These are phyloP conservation scores for Homalodisca vitripennis DNA, from an alignment of 1,140 invertebrate genomes.

Conservation along the genomic window DNA sequence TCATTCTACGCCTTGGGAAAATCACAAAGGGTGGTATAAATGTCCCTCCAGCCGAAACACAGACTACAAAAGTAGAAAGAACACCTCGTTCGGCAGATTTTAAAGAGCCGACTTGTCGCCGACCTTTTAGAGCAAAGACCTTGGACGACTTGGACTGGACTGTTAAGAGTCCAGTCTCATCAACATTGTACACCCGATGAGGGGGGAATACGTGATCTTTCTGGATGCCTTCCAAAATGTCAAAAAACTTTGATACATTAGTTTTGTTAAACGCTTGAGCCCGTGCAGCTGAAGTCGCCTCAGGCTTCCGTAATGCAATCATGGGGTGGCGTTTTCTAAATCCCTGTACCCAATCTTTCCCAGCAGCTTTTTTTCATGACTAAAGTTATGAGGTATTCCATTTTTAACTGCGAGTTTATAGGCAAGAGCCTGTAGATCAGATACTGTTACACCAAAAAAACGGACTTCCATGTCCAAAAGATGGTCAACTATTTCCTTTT, in stretches of 20 bases:
- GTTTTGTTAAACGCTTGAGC: constrained; percentile 48
- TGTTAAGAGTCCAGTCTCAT: constrained; percentile 47
- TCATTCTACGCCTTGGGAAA: constrained; percentile 44
- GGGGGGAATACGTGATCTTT: constrained; percentile 31
- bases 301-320: constrained; percentile 47
- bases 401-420: constrained; percentile 21
- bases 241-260: constrained; percentile 46
- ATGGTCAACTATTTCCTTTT: constrained; percentile 13
- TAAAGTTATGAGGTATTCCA: constrained; percentile 19
- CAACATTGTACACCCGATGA: constrained; percentile 45
- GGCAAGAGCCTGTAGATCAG: constrained; percentile 14
- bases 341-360: constrained; percentile 41
- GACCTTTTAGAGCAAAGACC: constrained; percentile 44
- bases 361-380: constrained; percentile 38
- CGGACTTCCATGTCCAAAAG: constrained; percentile 11
- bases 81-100: constrained; percentile 42
- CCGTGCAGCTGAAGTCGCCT: constrained; percentile 47
- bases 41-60: constrained; percentile 44
- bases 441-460: constrained; percentile 15
- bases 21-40: constrained; percentile 47
- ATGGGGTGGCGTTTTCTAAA: constrained; percentile 48
- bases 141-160: constrained; percentile 40
- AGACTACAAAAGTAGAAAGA: constrained; percentile 39
- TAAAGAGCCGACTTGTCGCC: constrained; percentile 41
- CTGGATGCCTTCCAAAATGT: constrained; percentile 39